phyloP scores from a whole-genome alignment of 2,113 vertebrate species.

The Eonycteris spelaea region DNA sequence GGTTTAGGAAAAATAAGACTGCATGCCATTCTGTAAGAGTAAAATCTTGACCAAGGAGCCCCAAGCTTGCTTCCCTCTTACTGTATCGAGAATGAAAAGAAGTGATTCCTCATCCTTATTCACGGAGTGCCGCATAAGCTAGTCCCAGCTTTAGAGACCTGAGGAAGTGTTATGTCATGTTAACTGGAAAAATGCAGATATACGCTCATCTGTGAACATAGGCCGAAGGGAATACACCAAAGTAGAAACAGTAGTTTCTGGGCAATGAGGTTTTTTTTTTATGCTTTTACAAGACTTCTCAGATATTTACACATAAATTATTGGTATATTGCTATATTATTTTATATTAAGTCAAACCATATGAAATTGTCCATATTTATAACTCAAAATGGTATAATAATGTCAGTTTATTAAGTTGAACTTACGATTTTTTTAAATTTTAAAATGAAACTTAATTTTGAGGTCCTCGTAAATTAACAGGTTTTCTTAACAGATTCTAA shows the following conservation, averaged over 20 bases:
- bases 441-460: no score
- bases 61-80: background rate
- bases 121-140: background rate
- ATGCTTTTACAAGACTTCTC: background rate
- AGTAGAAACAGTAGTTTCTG: background rate
- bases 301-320: slow-evolving; percentile 1
- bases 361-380: background rate
- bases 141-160: background rate
- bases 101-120: background rate
- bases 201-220: background rate
- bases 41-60: background rate
- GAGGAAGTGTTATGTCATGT: background rate
- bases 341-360: slow-evolving; percentile 6
- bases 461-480: no score
- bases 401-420: background rate
- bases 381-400: background rate
- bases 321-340: background rate
- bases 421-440: background rate
- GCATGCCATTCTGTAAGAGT: background rate
- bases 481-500: no score
- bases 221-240: background rate
- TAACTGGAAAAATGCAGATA: background rate
- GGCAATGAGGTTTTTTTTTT: background rate
- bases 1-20: background rate
- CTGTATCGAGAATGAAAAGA: background rate